Percentiles rank a stretch among this genome's conserved stretches.
Conservation (phyloP, 2,888 invertebrate species). For the Caradrina clavipalpis region DNA sequence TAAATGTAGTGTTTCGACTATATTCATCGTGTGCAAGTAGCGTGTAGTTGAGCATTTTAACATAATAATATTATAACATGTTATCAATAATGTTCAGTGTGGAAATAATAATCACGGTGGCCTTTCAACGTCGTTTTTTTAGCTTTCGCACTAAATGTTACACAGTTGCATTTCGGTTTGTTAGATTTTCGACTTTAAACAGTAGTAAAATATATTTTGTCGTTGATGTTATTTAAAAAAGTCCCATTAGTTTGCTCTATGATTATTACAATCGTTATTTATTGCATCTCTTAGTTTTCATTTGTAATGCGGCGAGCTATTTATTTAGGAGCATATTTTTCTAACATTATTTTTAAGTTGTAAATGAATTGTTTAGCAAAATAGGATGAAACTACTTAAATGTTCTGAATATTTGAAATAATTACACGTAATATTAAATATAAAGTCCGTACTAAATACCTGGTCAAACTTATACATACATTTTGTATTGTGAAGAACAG, state of each 20-base stretch:
- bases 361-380: constrained; percentile 69
- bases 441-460: too few relatives aligned
- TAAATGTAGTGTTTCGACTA: constrained; percentile 67
- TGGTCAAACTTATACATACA: too few relatives aligned
- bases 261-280: constrained; percentile 23
- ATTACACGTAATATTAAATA: constrained; percentile 39
- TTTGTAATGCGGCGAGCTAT: constrained; percentile 51
- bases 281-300: constrained; percentile 42
- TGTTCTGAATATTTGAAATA: constrained; percentile 66
- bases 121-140: constrained; percentile 68
- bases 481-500: too few relatives aligned
- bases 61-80: constrained; percentile 62
- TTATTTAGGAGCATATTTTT: constrained; percentile 64
- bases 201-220: constrained; percentile 11
- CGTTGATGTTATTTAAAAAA: constrained; percentile 8
- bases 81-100: constrained; percentile 57
- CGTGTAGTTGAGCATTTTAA: constrained; percentile 66
- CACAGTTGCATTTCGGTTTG: constrained; percentile 29
- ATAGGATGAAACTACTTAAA: constrained; percentile 67
- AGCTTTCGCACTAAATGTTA: constrained; percentile 55
- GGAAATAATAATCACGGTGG: constrained; percentile 67
- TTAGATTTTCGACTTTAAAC: constrained; percentile 27
- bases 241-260: neutral
- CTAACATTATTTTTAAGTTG: constrained; percentile 69
- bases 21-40: constrained; percentile 71